Evolutionary conservation across 2,888 invertebrate species (phyloP), one percentile per base, ranked within the genome.

Genomic region (Stenotaenia linearis): DNA sequence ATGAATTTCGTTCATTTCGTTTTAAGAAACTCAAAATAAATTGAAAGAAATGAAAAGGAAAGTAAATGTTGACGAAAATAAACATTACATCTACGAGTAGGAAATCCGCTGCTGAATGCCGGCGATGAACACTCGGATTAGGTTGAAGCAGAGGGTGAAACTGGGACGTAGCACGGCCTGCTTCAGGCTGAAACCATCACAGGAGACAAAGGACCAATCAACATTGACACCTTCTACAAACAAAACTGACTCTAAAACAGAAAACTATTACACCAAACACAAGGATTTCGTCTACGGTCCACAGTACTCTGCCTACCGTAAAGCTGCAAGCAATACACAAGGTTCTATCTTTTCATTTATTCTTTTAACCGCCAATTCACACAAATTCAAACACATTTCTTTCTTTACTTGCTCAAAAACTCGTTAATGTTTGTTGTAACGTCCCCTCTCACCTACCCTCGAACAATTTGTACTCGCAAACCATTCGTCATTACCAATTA

Each of bases 31-130:
- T n/a, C 12, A 56, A 61, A 23, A 61, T 25, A 61, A 61, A 61
- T 1, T 15, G 25, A 69, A 28, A 25, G 4, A 69, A 69, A 75
- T 15, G 15, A 32, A 77, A 40, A 77, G 21, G 5, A 25, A 75
- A 28, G 18, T 15, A 75, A 77, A 77, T 77, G 40, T 40, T 45
- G 21, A 40, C 25, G 76, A 78, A 56, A 30, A 74, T 28, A 75
- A 37, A 28, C 32, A 75, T 79, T 79, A 79, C 79, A 75, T 79
- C 79, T 23, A 56, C 32, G 79, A 79, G 30, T n/a, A 75, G 74
- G 18, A 79, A 79, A n/a, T 79, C 79, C 79, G 40, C 79, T 79
- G 79, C 79, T 28, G 79, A 79, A 40, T 79, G 79, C 23, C 79
- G 74, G 25, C 79, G 79, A 75, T 79, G 79, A 23, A 40, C n/a